A percentile compares a stretch with the other conserved stretches of the same genome.
phyloP scores from a whole-genome alignment of 1,140 invertebrate species.

The Nasonia vitripennis region DNA sequence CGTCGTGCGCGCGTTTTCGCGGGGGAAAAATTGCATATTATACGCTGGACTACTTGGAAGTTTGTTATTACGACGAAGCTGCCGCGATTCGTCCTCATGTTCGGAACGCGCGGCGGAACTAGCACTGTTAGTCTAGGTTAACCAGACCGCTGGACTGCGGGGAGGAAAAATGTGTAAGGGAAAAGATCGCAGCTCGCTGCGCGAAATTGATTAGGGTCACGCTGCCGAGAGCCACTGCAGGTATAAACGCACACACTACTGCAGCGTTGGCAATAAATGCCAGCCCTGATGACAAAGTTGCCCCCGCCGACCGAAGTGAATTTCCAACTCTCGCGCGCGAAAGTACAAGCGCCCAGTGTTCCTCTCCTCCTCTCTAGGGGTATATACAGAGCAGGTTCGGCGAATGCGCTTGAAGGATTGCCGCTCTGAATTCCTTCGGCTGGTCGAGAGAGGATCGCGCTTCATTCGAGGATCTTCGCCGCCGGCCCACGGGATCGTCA shows the following conservation, averaged over 20 bases:
- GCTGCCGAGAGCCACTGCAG: conserved; percentile 8
- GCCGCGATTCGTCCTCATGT: neutral
- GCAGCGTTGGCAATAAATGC: conserved; percentile 54
- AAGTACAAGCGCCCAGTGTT: neutral
- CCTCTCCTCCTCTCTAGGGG: neutral
- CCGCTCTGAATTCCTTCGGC: neutral
- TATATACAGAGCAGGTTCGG: neutral
- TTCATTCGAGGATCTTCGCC: conserved; percentile 26
- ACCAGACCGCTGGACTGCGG: neutral
- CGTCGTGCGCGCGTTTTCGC: no score
- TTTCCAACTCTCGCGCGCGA: conserved; percentile 44
- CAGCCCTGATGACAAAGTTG: conserved; percentile 52
- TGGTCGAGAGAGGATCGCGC: neutral
- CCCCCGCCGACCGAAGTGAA: conserved; percentile 46
- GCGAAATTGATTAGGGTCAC: conserved; percentile 59
- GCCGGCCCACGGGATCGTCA: conserved; percentile 21
- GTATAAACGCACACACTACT: neutral
- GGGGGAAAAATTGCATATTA: no score
- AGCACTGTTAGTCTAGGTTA: neutral
- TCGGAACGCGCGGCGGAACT: no score
- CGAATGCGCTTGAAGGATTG: conserved; percentile 4
- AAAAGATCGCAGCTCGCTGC: neutral
- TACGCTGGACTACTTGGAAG: neutral
- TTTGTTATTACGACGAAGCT: neutral
- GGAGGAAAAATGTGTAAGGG: neutral